These are phyloP conservation scores for Catajapyx aquilonaris DNA, from an alignment of 1,140 invertebrate species.

Conservation along the genomic window DNA sequence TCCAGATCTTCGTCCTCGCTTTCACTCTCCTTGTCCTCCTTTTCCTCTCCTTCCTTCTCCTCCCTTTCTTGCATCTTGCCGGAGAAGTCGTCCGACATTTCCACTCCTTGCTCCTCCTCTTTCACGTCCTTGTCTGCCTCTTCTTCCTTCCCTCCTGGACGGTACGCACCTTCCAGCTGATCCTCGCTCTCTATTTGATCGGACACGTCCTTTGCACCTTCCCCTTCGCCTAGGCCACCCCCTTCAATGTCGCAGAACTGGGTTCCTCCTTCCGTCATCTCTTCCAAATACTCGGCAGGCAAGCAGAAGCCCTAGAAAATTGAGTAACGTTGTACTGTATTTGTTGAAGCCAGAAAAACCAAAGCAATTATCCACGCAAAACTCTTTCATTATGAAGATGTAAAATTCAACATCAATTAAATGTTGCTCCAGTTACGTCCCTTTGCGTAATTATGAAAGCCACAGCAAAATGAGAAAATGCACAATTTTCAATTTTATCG, in stretches of 20 bases:
- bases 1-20: constrained; percentile 56
- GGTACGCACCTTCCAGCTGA: constrained; percentile 73
- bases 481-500: too few relatives aligned
- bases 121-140: constrained; percentile 57
- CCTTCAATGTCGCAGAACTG: constrained; percentile 35
- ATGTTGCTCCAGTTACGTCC: too few relatives aligned
- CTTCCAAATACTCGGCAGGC: constrained; percentile 43
- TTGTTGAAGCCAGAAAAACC: too few relatives aligned
- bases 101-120: constrained; percentile 82
- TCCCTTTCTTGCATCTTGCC: constrained; percentile 65
- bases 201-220: constrained; percentile 85
- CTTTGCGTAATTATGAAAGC: too few relatives aligned
- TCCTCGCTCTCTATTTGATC: constrained; percentile 84
- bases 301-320: constrained; percentile 66
- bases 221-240: constrained; percentile 70
- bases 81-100: constrained; percentile 86
- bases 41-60: constrained; percentile 35
- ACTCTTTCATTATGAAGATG: too few relatives aligned
- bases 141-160: constrained; percentile 47
- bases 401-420: too few relatives aligned
- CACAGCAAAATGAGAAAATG: too few relatives aligned
- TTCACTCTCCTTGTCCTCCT: constrained; percentile 31
- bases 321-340: too few relatives aligned
- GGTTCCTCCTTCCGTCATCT: constrained; percentile 17
- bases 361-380: too few relatives aligned